Evolutionary conservation across 2,888 invertebrate species (phyloP).

Genomic region (Agrilus cyanescens): DNA sequence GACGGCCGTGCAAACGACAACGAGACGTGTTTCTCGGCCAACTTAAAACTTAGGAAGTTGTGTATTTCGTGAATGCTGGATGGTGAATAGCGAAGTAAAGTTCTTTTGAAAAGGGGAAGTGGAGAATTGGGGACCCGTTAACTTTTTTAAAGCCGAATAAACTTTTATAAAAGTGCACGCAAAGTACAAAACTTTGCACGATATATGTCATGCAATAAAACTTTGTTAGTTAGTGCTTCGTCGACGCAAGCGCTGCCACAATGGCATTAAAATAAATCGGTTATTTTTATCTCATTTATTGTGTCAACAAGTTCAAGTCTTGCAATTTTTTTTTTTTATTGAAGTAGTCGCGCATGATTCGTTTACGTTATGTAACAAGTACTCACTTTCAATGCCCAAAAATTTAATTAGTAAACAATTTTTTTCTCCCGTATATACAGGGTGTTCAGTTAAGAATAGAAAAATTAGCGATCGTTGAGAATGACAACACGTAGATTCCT

Average conservation of each 20-base stretch:
- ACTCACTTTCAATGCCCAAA: neutral
- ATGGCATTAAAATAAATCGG: slow-evolving; percentile 14
- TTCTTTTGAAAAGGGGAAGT: slow-evolving; percentile 12
- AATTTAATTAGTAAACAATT: neutral
- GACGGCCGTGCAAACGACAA: too few relatives aligned
- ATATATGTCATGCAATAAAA: slow-evolving; percentile 21
- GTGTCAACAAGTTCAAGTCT: slow-evolving; percentile 20
- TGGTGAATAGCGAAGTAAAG: slow-evolving; percentile 12
- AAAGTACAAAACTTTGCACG: slow-evolving; percentile 18
- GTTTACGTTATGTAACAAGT: neutral
- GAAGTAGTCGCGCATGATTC: slow-evolving; percentile 1
- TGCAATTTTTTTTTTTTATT: neutral
- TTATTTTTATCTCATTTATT: slow-evolving; percentile 22
- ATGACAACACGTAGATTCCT: too few relatives aligned
- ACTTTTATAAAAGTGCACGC: slow-evolving; percentile 14
- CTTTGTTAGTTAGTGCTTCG: slow-evolving; percentile 15
- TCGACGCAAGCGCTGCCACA: slow-evolving; percentile 12
- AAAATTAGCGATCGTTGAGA: too few relatives aligned
- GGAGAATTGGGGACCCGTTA: slow-evolving; percentile 10
- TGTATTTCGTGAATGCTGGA: slow-evolving; percentile 14
- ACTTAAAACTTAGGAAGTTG: slow-evolving; percentile 2
- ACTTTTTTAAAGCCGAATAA: slow-evolving; percentile 12
- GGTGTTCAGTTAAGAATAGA: too few relatives aligned
- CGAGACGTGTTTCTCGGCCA: too few relatives aligned
- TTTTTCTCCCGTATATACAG: too few relatives aligned